Evolutionary conservation across 2,797 vertebrate species (phyloP).

Genomic region (Gallinago nigripennis): DNA sequence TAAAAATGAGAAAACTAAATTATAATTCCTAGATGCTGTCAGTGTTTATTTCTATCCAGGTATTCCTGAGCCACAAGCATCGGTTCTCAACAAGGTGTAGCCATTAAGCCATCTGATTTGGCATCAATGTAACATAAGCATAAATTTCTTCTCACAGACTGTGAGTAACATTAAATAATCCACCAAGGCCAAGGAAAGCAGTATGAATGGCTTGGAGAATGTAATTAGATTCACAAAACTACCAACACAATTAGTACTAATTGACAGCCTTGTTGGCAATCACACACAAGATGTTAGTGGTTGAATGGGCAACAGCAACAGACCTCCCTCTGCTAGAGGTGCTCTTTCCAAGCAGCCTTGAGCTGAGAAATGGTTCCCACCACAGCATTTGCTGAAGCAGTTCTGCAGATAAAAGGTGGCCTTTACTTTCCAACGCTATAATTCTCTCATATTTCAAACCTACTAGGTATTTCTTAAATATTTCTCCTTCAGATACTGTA

Average conservation of each 20-base stretch:
- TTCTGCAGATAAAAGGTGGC: background rate
- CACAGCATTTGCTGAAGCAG: background rate
- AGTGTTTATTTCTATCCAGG: background rate
- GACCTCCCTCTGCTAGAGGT: background rate
- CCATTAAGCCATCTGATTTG: background rate
- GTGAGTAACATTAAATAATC: background rate
- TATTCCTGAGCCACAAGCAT: background rate
- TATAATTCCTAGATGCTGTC: background rate
- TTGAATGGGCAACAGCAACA: fast-evolving
- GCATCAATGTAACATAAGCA: background rate
- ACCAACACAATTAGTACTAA: background rate
- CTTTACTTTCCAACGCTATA: background rate
- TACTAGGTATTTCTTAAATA: background rate
- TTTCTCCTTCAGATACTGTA: background rate
- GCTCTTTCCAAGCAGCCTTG: background rate
- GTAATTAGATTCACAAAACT: background rate
- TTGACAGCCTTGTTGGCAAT: background rate
- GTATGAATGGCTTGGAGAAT: background rate
- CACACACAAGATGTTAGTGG: background rate
- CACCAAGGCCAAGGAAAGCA: background rate
- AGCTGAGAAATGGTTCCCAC: background rate
- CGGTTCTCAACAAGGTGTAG: background rate
- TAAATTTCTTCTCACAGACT: background rate
- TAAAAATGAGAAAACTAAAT: background rate
- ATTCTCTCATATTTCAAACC: background rate